phyloP scores from a whole-genome alignment of 1,140 invertebrate genomes.

The Proctacanthus coquilletti region DNA sequence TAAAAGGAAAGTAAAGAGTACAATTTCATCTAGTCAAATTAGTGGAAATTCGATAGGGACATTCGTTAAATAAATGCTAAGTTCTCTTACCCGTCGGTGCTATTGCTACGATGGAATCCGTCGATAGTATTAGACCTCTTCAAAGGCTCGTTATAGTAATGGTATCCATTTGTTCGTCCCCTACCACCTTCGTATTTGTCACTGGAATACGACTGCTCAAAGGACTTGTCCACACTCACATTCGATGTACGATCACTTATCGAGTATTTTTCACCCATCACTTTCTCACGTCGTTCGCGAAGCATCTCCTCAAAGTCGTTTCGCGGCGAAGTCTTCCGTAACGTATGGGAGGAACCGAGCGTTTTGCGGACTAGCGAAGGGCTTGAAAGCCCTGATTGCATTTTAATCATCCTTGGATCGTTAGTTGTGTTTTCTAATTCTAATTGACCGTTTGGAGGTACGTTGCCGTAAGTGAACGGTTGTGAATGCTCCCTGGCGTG shows the following conservation, averaged over 20 bases:
- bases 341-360: slow-evolving; percentile 8
- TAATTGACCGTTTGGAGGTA: slow-evolving; percentile 11
- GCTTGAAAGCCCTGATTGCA: slow-evolving; percentile 27
- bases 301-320: slow-evolving; percentile 26
- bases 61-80: no score
- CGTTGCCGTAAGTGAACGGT: slow-evolving; percentile 59
- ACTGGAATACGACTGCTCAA: no score
- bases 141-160: not conserved
- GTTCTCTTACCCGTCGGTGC: not conserved
- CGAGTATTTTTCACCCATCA: slow-evolving; percentile 20
- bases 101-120: not conserved
- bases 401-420: slow-evolving; percentile 19
- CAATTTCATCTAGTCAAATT: no score
- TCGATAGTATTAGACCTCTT: not conserved
- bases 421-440: not conserved
- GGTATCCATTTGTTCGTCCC: slow-evolving; percentile 1
- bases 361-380: slow-evolving; percentile 30
- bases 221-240: no score
- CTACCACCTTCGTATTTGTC: no score
- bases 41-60: no score
- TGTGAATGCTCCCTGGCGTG: slow-evolving; percentile 59
- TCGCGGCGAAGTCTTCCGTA: slow-evolving; percentile 13
- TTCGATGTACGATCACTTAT: no score
- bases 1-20: no score
- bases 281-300: slow-evolving; percentile 26